Conservation (phyloP, 23 tunicate species). For the Phallusia fumigata region DNA sequence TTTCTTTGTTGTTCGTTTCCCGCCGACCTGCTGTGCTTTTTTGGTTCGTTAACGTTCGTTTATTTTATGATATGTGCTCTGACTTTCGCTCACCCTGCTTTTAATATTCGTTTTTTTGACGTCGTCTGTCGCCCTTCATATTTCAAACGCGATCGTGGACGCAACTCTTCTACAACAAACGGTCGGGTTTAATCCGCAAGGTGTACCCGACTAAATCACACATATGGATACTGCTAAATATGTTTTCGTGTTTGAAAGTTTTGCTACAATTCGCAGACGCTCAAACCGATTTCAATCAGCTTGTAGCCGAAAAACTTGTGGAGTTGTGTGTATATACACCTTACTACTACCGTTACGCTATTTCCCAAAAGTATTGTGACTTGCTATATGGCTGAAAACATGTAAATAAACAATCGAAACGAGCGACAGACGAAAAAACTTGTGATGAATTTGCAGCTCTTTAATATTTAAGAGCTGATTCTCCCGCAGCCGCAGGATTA, state of each 20-base stretch:
- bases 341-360: background rate
- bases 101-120: background rate
- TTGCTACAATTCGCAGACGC: background rate
- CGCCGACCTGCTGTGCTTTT: background rate
- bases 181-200: no score
- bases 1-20: background rate
- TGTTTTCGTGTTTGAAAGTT: background rate
- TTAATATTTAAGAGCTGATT: no score
- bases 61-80: background rate
- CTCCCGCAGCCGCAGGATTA: no score
- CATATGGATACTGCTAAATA: no score
- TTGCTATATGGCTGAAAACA: background rate
- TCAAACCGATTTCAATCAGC: background rate
- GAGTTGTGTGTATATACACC: background rate
- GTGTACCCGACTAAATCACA: no score
- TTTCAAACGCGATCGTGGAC: background rate
- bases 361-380: background rate
- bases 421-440: conserved; percentile 9
- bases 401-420: background rate
- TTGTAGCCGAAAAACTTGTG: background rate
- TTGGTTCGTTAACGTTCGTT: background rate
- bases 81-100: background rate
- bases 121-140: conserved; percentile 7
- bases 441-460: no score
- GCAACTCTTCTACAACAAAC: background rate